A percentile compares a stretch with the other conserved stretches of the same genome.
Evolutionary conservation across 2,113 vertebrate genomes (phyloP).

Genomic region (Tenrec ecaudatus): DNA sequence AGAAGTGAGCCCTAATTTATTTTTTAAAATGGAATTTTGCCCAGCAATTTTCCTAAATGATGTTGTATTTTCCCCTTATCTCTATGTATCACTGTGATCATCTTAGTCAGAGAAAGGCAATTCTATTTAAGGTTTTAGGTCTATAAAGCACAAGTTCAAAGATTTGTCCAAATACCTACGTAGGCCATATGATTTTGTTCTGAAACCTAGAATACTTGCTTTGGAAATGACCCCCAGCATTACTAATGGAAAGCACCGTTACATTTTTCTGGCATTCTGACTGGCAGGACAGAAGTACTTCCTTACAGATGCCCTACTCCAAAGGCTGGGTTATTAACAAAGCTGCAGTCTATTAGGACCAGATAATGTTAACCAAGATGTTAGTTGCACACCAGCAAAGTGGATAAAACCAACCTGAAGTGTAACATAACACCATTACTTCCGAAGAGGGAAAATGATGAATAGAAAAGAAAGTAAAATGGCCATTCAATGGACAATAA

Average conservation of each 20-base stretch:
- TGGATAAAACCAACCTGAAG: neutral
- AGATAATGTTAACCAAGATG: neutral
- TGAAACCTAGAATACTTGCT: neutral
- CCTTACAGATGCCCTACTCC: neutral
- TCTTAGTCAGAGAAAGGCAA: neutral
- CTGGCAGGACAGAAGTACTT: neutral
- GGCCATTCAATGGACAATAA: neutral
- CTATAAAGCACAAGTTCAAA: neutral
- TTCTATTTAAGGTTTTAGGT: neutral
- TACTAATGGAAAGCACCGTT: neutral
- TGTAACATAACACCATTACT: neutral
- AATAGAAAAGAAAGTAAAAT: neutral
- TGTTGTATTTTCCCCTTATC: slow-evolving; percentile 1
- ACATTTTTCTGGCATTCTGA: neutral
- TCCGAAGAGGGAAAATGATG: neutral
- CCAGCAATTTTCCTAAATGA: slow-evolving; percentile 42
- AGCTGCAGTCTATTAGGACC: neutral
- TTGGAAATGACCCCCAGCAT: slow-evolving; percentile 35
- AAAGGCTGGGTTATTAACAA: neutral
- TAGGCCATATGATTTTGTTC: neutral
- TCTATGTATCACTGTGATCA: slow-evolving; percentile 31
- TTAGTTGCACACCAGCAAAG: neutral
- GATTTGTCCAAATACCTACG: neutral
- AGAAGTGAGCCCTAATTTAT: neutral
- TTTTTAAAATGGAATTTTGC: slow-evolving; percentile 47